Percentiles rank a stretch among this genome's conserved stretches.
Evolutionary conservation across 2,888 invertebrate species (phyloP).

Genomic region (Quadriops clusia): DNA sequence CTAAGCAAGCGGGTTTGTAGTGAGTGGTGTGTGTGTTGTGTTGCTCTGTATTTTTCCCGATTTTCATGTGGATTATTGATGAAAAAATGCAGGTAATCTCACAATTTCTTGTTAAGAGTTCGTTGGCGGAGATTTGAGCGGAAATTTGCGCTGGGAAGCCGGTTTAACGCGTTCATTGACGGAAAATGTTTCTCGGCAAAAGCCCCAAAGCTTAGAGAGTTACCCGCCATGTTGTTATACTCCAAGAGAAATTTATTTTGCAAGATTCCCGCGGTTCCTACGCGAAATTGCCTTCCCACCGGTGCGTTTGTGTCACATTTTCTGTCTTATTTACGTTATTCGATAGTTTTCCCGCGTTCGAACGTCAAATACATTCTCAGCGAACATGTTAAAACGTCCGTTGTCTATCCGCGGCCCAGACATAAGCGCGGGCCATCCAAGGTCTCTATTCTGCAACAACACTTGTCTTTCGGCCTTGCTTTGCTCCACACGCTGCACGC

Average conservation of each 20-base stretch:
- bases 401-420: conserved; percentile 25
- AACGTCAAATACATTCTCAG: conserved; percentile 32
- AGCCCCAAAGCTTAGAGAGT: conserved; percentile 36
- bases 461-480: too few relatives aligned
- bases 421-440: conserved; percentile 24
- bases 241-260: conserved; percentile 38
- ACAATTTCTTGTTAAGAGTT: conserved; percentile 5
- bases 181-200: conserved; percentile 32
- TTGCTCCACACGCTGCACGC: too few relatives aligned
- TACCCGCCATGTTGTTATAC: conserved; percentile 61
- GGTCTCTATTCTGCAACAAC: conserved; percentile 20
- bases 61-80: conserved; percentile 37
- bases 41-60: conserved; percentile 37
- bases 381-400: conserved; percentile 31
- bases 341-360: conserved; percentile 40
- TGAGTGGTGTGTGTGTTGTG: conserved; percentile 39
- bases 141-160: conserved; percentile 11
- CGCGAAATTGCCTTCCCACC: conserved; percentile 22
- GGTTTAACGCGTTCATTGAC: conserved; percentile 15
- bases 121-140: conserved; percentile 2
- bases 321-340: conserved; percentile 36
- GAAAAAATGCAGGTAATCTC: conserved; percentile 37
- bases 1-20: conserved; percentile 36
- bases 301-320: conserved; percentile 37
- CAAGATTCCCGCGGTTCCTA: conserved; percentile 18